These are phyloP conservation scores for Himalopsyche japonica DNA, from an alignment of 2,888 invertebrate species.

Conservation along the genomic window DNA sequence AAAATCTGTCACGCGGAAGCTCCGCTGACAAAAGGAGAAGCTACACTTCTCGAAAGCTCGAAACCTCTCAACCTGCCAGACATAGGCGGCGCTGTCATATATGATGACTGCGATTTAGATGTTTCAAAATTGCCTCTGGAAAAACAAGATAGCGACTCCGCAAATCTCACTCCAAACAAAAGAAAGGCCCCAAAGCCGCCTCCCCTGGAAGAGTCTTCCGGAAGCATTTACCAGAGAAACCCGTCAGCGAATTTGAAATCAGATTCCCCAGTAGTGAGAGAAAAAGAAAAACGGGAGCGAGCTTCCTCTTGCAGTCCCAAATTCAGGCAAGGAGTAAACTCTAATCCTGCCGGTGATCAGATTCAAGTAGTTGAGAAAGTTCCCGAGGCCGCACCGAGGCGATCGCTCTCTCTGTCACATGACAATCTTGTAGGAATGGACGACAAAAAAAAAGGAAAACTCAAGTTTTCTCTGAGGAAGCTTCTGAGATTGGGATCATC, in stretches of 20 bases:
- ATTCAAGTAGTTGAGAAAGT: conserved; percentile 45
- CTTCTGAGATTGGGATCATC: conserved; percentile 77
- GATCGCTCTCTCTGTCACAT: conserved; percentile 74
- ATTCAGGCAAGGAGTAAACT: conserved; percentile 55
- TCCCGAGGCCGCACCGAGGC: conserved; percentile 71
- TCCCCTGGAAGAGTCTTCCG: conserved; percentile 54
- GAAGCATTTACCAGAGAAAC: conserved; percentile 65
- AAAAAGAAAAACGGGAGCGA: conserved; percentile 76
- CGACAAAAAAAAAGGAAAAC: conserved; percentile 69
- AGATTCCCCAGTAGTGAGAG: conserved; percentile 71
- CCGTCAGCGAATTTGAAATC: conserved; percentile 60
- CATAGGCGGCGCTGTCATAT: conserved; percentile 5
- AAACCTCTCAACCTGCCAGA: conserved; percentile 12
- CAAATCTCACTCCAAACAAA: conserved; percentile 63
- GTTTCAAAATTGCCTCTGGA: conserved; percentile 55
- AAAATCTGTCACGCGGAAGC: conserved; percentile 42
- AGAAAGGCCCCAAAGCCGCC: conserved; percentile 80
- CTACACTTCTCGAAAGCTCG: conserved; percentile 43
- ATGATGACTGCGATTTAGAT: conserved; percentile 33
- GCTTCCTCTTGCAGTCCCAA: conserved; percentile 67
- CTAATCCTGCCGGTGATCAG: conserved; percentile 46
- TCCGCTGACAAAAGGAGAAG: conserved; percentile 51
- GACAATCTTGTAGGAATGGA: conserved; percentile 66
- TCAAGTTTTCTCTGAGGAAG: conserved; percentile 81
- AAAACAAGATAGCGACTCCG: conserved; percentile 63